phyloP scores from a whole-genome alignment of 1,140 invertebrate genomes.

The Lordiphosa mommai region DNA sequence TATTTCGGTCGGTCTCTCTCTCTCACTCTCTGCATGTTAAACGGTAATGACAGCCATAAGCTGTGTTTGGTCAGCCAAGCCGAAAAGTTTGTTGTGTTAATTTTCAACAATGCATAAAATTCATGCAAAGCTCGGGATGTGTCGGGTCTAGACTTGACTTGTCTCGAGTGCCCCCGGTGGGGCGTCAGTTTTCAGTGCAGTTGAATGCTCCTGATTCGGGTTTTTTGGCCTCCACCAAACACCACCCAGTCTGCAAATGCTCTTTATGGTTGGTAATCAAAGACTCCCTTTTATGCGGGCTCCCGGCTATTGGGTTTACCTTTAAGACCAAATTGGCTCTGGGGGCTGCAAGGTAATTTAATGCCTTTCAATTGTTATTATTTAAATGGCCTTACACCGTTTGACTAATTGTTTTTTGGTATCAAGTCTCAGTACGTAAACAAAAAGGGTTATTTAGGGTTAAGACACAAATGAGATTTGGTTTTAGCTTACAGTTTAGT shows the following conservation, averaged over 20 bases:
- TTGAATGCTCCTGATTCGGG: conserved; percentile 21
- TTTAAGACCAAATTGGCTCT: conserved; percentile 18
- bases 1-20: conserved; percentile 32
- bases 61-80: conserved; percentile 52
- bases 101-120: conserved; percentile 71
- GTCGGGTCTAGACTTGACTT: conserved; percentile 6
- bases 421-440: not conserved
- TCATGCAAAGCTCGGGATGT: conserved; percentile 33
- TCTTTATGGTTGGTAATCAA: conserved; percentile 34
- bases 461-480: too few relatives aligned
- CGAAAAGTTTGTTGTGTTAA: conserved; percentile 74
- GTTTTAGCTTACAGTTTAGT: too few relatives aligned
- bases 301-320: conserved; percentile 4
- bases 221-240: conserved; percentile 18
- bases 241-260: not conserved
- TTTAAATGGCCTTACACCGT: conserved; percentile 34
- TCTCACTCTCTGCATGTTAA: conserved; percentile 22
- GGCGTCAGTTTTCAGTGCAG: conserved; percentile 27
- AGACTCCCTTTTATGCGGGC: conserved; percentile 16
- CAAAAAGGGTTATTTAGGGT: not conserved
- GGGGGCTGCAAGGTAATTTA: conserved; percentile 21
- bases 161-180: conserved; percentile 15
- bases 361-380: conserved; percentile 49
- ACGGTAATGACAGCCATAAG: conserved; percentile 58
- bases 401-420: conserved; percentile 26